phyloP scores from a whole-genome alignment of 2,888 invertebrate species.

The Leucophora obtusa region DNA sequence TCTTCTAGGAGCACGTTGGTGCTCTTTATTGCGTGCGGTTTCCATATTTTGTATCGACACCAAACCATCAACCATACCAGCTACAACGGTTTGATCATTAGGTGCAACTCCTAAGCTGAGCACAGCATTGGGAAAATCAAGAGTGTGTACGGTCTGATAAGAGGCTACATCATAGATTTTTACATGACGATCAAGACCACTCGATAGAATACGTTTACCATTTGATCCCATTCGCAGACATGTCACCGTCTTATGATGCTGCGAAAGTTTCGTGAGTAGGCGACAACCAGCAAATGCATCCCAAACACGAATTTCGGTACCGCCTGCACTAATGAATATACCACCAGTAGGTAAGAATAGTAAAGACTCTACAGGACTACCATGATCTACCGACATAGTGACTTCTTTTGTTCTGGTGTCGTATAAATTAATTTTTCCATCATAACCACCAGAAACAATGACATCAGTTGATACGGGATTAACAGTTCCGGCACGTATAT shows the following conservation, averaged over 20 bases:
- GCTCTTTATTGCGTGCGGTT: constrained; percentile 72
- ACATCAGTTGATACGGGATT: constrained; percentile 88
- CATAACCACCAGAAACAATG: constrained; percentile 92
- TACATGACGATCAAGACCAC: constrained; percentile 94
- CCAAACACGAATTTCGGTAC: constrained; percentile 95
- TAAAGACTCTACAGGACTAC: constrained; percentile 92
- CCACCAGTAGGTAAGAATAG: constrained; percentile 93
- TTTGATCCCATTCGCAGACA: constrained; percentile 89
- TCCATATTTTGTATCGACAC: constrained; percentile 91
- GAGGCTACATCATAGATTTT: constrained; percentile 93
- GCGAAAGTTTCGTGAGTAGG: constrained; percentile 88
- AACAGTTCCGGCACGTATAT: constrained; percentile 90
- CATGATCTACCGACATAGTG: constrained; percentile 89
- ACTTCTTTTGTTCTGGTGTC: constrained; percentile 87
- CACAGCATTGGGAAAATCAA: constrained; percentile 94
- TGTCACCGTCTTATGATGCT: constrained; percentile 97
- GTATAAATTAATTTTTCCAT: constrained; percentile 91
- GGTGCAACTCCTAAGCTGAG: constrained; percentile 89
- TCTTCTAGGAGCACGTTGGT: constrained; percentile 32
- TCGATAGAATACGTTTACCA: constrained; percentile 90
- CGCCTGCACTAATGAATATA: constrained; percentile 94
- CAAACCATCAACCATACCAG: constrained; percentile 95
- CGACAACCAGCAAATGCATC: constrained; percentile 93
- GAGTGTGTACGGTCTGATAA: constrained; percentile 91
- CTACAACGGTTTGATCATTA: constrained; percentile 90